Conservation (phyloP, 64 coral and sea anemone species). For the Actinia equina region DNA sequence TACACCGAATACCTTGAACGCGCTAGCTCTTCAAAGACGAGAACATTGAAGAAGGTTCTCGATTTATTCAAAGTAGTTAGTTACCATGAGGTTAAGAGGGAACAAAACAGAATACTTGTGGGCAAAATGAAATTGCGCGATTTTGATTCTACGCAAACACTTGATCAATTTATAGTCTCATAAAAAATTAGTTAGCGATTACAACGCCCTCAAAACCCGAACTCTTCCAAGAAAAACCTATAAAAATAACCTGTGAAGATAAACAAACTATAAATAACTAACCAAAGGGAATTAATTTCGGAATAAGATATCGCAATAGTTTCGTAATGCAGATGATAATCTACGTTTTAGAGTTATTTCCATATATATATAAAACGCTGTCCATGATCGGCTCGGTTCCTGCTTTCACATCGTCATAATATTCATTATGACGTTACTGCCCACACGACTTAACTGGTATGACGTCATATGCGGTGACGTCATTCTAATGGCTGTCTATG, state of each 20-base stretch:
- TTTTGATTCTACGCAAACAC: slow-evolving; percentile 10
- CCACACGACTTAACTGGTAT: not conserved
- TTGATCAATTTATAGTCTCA: not conserved
- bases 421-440: slow-evolving; percentile 5
- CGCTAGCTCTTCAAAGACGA: not conserved
- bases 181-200: not conserved
- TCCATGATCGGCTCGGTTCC: not conserved
- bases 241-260: not conserved
- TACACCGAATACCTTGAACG: not conserved
- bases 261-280: not conserved
- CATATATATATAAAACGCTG: not conserved
- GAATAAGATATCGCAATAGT: not conserved
- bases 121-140: not conserved
- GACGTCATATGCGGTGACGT: not conserved
- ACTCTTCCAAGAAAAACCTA: not conserved
- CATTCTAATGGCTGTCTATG: slow-evolving; percentile 3
- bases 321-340: not conserved
- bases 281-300: not conserved
- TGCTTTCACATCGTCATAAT: not conserved
- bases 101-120: not conserved
- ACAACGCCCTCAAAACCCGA: not conserved
- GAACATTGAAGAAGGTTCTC: not conserved
- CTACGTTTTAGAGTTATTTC: not conserved
- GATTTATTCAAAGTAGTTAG: not conserved
- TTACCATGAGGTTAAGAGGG: not conserved